phyloP scores from a whole-genome alignment of 2,888 invertebrate genomes.

The Apamea crenata region DNA sequence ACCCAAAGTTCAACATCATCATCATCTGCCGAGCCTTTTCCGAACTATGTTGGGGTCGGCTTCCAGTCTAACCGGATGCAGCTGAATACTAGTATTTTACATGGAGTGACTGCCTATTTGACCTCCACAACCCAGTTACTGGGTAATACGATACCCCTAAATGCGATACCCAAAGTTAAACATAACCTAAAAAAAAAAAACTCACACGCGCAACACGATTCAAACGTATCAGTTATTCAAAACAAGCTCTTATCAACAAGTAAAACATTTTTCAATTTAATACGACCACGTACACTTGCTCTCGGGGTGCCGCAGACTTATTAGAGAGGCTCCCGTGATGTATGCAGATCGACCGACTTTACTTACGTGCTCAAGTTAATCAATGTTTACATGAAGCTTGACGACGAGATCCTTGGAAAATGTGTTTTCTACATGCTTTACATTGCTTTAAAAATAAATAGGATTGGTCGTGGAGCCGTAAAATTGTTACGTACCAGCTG shows the following conservation, averaged over 20 bases:
- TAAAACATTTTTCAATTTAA: conserved; percentile 49
- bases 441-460: conserved; percentile 11
- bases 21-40: too few relatives aligned
- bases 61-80: too few relatives aligned
- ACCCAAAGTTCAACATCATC: not conserved
- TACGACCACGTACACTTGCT: conserved; percentile 28
- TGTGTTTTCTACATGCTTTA: not conserved
- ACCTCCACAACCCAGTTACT: too few relatives aligned
- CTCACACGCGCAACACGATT: not conserved
- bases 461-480: too few relatives aligned
- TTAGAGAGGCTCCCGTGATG: conserved; percentile 49
- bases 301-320: conserved; percentile 35
- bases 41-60: too few relatives aligned
- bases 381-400: conserved; percentile 51
- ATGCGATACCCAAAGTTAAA: not conserved
- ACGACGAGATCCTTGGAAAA: not conserved
- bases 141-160: too few relatives aligned
- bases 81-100: too few relatives aligned
- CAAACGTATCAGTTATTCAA: conserved; percentile 2
- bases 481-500: not conserved
- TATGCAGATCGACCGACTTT: conserved; percentile 63
- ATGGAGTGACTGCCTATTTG: too few relatives aligned
- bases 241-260: conserved; percentile 28
- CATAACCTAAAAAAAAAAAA: not conserved
- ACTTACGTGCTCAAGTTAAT: conserved; percentile 66